Evolutionary conservation across 2,888 invertebrate genomes (phyloP).

Genomic region (Odontothrips loti): DNA sequence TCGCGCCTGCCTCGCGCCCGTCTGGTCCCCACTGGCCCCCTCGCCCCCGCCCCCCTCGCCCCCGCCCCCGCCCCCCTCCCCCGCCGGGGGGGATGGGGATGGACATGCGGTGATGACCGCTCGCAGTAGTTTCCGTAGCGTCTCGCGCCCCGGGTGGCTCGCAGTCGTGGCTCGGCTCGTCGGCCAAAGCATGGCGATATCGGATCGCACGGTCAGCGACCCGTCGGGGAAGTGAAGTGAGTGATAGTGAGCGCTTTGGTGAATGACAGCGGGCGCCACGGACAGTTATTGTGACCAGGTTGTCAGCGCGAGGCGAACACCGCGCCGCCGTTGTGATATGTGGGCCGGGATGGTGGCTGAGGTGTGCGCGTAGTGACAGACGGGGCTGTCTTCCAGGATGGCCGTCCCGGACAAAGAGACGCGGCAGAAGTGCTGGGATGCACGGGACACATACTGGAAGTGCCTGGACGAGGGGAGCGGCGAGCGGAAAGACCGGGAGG

Average conservation of each 20-base stretch:
- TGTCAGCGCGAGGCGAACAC: too few relatives aligned
- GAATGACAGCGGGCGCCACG: too few relatives aligned
- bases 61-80: background rate
- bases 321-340: background rate
- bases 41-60: background rate
- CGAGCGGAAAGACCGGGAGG: constrained; percentile 49
- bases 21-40: background rate
- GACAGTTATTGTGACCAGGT: background rate
- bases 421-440: constrained; percentile 76
- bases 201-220: too few relatives aligned
- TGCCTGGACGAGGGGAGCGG: constrained; percentile 64
- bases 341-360: background rate
- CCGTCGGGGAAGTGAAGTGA: too few relatives aligned
- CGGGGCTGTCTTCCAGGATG: constrained; percentile 18
- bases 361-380: background rate
- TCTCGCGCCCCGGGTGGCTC: too few relatives aligned
- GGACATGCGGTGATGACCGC: too few relatives aligned
- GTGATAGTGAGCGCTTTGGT: too few relatives aligned
- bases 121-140: too few relatives aligned
- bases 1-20: background rate
- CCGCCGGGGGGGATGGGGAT: too few relatives aligned
- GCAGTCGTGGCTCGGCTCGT: too few relatives aligned
- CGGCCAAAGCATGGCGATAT: too few relatives aligned
- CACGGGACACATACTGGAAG: constrained; percentile 84
- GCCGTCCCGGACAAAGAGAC: constrained; percentile 55